A percentile compares a stretch with the other conserved stretches of the same genome.
Conservation (phyloP, 1,140 invertebrate species). For the Mya arenaria region DNA sequence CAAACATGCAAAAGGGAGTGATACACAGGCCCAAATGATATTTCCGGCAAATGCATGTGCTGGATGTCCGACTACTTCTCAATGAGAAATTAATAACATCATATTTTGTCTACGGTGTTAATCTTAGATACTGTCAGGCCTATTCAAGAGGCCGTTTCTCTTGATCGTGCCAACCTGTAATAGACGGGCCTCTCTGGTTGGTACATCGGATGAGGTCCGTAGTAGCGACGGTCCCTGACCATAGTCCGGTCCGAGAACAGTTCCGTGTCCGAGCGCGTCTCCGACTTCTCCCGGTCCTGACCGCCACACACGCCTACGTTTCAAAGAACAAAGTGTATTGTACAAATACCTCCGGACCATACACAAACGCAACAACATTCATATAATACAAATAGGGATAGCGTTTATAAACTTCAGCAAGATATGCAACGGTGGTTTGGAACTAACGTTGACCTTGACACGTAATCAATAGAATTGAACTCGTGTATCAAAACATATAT, state of each 20-base stretch:
- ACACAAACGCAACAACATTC: background rate
- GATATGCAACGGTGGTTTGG: background rate
- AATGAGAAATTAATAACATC: too few relatives aligned
- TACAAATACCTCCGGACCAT: too few relatives aligned
- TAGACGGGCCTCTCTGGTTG: conserved; percentile 1
- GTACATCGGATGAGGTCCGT: conserved; percentile 17
- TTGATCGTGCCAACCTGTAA: too few relatives aligned
- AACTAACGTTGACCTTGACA: background rate
- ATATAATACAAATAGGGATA: background rate
- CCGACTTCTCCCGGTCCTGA: background rate
- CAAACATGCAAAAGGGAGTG: too few relatives aligned
- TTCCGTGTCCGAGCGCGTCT: background rate
- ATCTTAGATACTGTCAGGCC: too few relatives aligned
- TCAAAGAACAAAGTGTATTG: background rate
- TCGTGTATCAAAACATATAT: too few relatives aligned
- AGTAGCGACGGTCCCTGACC: background rate
- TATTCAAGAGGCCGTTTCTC: too few relatives aligned
- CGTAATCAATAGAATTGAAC: too few relatives aligned
- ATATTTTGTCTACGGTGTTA: too few relatives aligned
- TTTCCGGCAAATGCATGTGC: too few relatives aligned
- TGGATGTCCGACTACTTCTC: too few relatives aligned
- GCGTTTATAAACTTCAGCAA: background rate
- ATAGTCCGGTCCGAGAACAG: background rate
- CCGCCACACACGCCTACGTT: background rate
- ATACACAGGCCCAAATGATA: too few relatives aligned